A percentile compares a stretch with the other conserved stretches of the same genome.
These are phyloP conservation scores for Agelaius phoeniceus DNA, from an alignment of 2,113 vertebrate species.

Conservation along the genomic window DNA sequence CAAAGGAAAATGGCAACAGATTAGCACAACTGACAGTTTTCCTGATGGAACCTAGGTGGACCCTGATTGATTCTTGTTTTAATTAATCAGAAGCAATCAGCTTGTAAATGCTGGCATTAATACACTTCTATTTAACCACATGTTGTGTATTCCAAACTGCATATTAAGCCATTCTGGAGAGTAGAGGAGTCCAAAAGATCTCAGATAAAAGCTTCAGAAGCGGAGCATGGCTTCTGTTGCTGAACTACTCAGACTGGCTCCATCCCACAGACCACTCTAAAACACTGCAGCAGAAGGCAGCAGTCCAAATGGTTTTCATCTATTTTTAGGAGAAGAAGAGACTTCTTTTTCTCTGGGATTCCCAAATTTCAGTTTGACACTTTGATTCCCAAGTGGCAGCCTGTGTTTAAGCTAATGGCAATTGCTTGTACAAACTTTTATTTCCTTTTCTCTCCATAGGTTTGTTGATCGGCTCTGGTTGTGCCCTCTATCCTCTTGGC, in stretches of 20 bases:
- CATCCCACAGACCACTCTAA: neutral
- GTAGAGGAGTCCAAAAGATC: slow-evolving; percentile 7
- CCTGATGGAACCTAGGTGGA: neutral
- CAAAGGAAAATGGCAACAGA: neutral
- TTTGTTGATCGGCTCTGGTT: slow-evolving; percentile 93
- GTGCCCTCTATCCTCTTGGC: slow-evolving; percentile 94
- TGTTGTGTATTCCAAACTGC: slow-evolving; percentile 7
- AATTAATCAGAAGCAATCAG: slow-evolving; percentile 44
- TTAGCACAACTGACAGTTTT: slow-evolving; percentile 7
- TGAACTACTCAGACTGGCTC: neutral
- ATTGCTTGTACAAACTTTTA: neutral
- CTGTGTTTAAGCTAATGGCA: neutral
- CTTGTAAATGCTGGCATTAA: slow-evolving; percentile 30
- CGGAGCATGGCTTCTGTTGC: neutral
- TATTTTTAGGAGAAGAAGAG: neutral
- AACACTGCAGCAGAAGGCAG: neutral
- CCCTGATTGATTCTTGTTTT: neutral
- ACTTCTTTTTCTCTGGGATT: neutral
- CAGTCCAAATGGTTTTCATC: neutral
- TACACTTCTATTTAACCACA: neutral
- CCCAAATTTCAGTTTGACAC: neutral
- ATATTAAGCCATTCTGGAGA: neutral
- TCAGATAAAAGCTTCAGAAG: neutral
- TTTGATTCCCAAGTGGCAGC: neutral
- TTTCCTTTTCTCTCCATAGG: slow-evolving; percentile 72